A percentile compares a stretch with the other conserved stretches of the same genome.
These are phyloP conservation scores for Imbricaverruca yamaguchii DNA, from an alignment of 2,888 invertebrate genomes.

Conservation along the genomic window DNA sequence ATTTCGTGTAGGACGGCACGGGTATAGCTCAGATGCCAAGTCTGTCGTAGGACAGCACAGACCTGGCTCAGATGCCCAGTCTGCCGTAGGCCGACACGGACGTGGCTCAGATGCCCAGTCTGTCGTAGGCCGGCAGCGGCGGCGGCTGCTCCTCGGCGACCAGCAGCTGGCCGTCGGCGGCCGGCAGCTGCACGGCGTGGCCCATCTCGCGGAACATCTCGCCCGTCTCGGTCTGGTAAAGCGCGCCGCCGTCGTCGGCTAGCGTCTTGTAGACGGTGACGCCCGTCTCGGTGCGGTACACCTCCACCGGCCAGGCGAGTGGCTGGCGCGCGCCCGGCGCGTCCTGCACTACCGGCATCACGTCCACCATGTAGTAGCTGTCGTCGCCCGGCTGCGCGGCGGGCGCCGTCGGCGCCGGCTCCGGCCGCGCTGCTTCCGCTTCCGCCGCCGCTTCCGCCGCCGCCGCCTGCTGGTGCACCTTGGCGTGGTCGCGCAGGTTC, in stretches of 20 bases:
- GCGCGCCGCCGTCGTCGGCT: neutral
- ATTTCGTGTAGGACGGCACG: no score
- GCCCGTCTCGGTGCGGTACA: constrained; percentile 13
- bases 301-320: neutral
- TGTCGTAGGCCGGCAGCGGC: neutral
- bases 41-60: no score
- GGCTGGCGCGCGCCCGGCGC: neutral
- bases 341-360: neutral
- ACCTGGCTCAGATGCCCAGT: no score
- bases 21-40: no score
- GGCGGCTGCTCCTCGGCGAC: neutral
- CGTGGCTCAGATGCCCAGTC: neutral
- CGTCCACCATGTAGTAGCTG: neutral
- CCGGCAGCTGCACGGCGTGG: neutral
- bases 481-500: neutral
- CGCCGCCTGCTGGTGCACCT: neutral
- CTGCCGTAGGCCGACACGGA: no score
- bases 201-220: neutral
- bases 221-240: constrained; percentile 7
- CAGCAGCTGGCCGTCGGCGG: neutral
- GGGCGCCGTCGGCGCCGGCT: neutral
- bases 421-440: neutral
- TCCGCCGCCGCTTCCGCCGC: neutral
- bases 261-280: constrained; percentile 7
- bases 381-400: neutral